Conservation (phyloP, 2,113 vertebrate genomes). For the Mustela lutreola region DNA sequence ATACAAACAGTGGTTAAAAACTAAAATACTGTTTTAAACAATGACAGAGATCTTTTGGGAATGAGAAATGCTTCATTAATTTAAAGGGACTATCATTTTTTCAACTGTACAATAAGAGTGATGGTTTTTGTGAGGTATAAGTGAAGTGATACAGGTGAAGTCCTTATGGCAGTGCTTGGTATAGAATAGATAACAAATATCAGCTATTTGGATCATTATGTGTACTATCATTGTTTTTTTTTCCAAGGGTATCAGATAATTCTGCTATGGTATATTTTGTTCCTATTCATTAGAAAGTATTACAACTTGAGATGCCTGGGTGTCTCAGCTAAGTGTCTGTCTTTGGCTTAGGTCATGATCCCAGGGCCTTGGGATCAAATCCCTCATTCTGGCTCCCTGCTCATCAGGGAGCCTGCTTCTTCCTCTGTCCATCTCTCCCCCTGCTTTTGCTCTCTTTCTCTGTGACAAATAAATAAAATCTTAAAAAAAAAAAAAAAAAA, state of each 20-base stretch:
- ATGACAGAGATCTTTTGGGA: not conserved
- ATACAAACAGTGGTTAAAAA: not conserved
- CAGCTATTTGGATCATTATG: not conserved
- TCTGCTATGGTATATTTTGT: not conserved
- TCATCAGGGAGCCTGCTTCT: too few relatives aligned
- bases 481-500: not conserved
- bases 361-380: too few relatives aligned
- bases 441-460: too few relatives aligned
- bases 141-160: not conserved
- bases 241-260: not conserved
- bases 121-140: slow-evolving; percentile 24
- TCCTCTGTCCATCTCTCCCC: too few relatives aligned
- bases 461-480: too few relatives aligned
- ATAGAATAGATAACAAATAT: not conserved
- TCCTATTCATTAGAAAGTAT: not conserved
- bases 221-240: not conserved
- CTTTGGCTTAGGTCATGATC: too few relatives aligned
- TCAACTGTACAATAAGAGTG: not conserved
- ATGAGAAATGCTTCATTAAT: not conserved
- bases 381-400: too few relatives aligned
- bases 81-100: not conserved
- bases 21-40: not conserved
- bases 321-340: too few relatives aligned
- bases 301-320: not conserved
- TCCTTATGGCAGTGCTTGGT: not conserved